Evolutionary conservation across 2,797 vertebrate species (phyloP).

Genomic region (Garrulus glandarius): DNA sequence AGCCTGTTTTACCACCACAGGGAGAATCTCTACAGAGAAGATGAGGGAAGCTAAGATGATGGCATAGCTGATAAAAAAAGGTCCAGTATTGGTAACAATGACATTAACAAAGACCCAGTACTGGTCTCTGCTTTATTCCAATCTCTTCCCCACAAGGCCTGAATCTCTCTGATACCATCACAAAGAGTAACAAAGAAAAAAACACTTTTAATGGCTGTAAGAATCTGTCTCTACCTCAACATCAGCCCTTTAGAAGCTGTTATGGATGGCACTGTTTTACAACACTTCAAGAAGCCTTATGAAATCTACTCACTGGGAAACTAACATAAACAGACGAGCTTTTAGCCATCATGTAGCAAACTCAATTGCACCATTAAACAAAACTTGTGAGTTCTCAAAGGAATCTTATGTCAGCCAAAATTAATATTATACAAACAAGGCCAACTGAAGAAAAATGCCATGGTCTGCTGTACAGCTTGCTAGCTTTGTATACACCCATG

Average conservation of each 20-base stretch:
- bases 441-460: neutral
- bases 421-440: neutral
- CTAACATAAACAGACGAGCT: neutral
- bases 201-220: neutral
- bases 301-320: neutral
- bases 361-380: neutral
- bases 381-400: neutral
- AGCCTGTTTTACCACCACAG: neutral
- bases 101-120: neutral
- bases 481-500: neutral
- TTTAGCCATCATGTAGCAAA: neutral
- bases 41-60: neutral
- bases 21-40: neutral
- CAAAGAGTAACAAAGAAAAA: neutral
- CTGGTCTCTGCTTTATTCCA: neutral
- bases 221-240: neutral
- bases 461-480: neutral
- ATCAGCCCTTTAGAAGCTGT: neutral
- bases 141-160: neutral
- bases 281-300: neutral
- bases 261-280: neutral
- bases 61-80: neutral
- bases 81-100: neutral
- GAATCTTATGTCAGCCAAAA: neutral
- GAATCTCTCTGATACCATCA: neutral